These are phyloP conservation scores for Aldabrachelys gigantea DNA, from an alignment of 2,113 vertebrate species.

Conservation along the genomic window DNA sequence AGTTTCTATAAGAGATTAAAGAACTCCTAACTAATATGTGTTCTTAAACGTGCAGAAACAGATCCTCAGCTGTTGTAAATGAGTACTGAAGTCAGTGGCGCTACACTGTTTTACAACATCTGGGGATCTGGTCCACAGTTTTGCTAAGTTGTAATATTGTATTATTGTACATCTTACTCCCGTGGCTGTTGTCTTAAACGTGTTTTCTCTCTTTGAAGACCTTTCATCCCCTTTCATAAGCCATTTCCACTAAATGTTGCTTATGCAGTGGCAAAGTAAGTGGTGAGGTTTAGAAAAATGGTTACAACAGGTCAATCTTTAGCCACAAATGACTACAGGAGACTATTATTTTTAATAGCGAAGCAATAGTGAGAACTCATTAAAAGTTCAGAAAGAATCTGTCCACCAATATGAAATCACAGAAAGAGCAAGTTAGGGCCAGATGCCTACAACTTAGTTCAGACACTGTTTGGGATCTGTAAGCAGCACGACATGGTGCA, in stretches of 20 bases:
- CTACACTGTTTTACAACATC: neutral
- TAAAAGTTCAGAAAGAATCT: neutral
- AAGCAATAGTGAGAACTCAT: neutral
- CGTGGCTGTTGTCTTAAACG: neutral
- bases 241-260: constrained; percentile 68
- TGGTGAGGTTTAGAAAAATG: too few species aligned
- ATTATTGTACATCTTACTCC: neutral
- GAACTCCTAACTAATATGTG: too few species aligned
- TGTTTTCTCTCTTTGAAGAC: constrained; percentile 76
- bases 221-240: constrained; percentile 76
- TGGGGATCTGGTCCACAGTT: neutral
- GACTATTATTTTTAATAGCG: neutral
- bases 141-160: neutral
- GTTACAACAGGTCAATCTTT: too few species aligned
- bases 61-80: too few species aligned
- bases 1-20: too few species aligned
- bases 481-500: too few species aligned
- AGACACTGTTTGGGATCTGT: too few species aligned
- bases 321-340: too few species aligned
- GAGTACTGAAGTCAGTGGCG: neutral
- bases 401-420: neutral
- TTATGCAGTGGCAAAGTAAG: too few species aligned
- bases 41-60: too few species aligned
- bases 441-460: too few species aligned
- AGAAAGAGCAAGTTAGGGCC: too few species aligned